Evolutionary conservation across 2,888 invertebrate genomes (phyloP).

Genomic region (Tetragonisca angustula): DNA sequence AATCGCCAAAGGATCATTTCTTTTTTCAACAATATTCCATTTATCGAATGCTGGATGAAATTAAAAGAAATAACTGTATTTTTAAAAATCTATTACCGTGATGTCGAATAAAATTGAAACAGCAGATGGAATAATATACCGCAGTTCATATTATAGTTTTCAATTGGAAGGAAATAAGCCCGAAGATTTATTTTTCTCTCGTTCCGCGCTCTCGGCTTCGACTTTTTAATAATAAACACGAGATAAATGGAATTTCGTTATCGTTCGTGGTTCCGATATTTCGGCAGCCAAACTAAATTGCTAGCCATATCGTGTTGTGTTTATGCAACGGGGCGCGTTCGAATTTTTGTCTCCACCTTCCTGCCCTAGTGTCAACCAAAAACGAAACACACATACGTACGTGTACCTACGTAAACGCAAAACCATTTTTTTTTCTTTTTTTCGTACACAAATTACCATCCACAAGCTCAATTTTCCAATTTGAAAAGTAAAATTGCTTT

Average conservation of each 20-base stretch:
- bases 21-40: background rate
- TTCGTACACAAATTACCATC: no score
- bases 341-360: conserved; percentile 41
- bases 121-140: background rate
- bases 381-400: background rate
- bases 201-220: background rate
- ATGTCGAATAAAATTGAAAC: background rate
- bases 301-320: conserved; percentile 12
- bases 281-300: conserved; percentile 24
- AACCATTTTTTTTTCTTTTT: background rate
- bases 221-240: background rate
- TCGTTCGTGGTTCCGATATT: conserved; percentile 5
- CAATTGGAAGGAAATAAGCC: background rate
- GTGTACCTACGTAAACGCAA: background rate
- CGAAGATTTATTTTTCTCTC: background rate
- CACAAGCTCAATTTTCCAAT: background rate
- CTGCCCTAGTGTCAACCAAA: conserved; percentile 2
- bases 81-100: background rate
- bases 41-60: background rate
- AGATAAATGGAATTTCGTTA: conserved; percentile 13
- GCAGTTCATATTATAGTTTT: no score
- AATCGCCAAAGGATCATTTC: no score
- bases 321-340: conserved; percentile 41
- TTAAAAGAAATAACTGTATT: background rate
- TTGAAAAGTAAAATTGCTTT: background rate